Evolutionary conservation across 2,797 vertebrate genomes (phyloP).

Genomic region (Clarias platycephalus): DNA sequence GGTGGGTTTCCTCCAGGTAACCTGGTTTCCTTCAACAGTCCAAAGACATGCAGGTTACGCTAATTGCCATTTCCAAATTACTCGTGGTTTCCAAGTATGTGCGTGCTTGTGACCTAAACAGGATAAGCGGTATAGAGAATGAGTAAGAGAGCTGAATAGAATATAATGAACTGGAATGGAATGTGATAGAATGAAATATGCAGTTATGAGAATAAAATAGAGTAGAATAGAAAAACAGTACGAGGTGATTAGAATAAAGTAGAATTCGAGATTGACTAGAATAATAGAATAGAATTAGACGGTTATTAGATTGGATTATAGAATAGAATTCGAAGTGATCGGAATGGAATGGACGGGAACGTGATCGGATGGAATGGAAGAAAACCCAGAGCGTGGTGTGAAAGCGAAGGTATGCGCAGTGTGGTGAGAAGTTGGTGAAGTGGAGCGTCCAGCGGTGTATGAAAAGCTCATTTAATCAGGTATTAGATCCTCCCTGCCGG

Average conservation of each 20-base stretch:
- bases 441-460: constrained; percentile 14
- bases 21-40: too few relatives aligned
- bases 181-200: not conserved
- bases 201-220: not conserved
- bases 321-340: not conserved
- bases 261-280: not conserved
- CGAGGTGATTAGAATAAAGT: not conserved
- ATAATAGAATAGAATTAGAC: not conserved
- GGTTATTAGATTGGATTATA: not conserved
- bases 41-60: too few relatives aligned
- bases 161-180: not conserved
- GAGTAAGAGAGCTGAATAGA: not conserved
- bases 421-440: not conserved
- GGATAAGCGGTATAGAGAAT: too few relatives aligned
- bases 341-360: not conserved
- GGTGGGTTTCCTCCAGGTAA: too few relatives aligned
- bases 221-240: not conserved
- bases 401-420: not conserved
- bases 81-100: too few relatives aligned
- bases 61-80: too few relatives aligned
- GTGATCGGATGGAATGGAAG: not conserved
- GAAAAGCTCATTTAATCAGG: constrained; percentile 26
- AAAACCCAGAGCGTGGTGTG: not conserved
- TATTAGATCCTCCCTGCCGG: constrained; percentile 19
- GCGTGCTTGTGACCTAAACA: too few relatives aligned